Base-by-base conservation (phyloP, 2,113 vertebrate genomes). In the Miniopterus natalensis region DNA sequence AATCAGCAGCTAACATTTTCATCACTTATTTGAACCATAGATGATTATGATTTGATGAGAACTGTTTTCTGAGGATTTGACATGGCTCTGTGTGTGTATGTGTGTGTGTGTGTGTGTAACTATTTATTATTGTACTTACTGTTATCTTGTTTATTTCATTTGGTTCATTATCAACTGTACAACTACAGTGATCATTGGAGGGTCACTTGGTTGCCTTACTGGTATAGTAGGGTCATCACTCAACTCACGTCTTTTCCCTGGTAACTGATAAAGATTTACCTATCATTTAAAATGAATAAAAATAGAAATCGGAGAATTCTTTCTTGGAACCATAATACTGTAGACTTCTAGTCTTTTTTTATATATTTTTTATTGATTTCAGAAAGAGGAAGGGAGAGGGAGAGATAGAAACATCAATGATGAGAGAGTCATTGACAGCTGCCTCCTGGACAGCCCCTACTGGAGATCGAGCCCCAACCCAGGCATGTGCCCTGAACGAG, bases 241-340 rank as follows among this genome's bases (percentile, higher is more conserved):
- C 23, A 71, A 63, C 1, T 66, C 53, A 81, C 20, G 20, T 73
- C 59, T 77, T 66, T 31, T 10, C 40, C 71, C 17, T 45, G 15
- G 51, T 65, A 71, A 79, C 68, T 61, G 65, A 75, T 92, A 36
- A 40, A 85, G 51, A 75, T 55, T 84, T 73, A 51, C 6, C 2
- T 45, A 27, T 81, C 17, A 63, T 15, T 68, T 73, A n/a, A 88
- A 95, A 91, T 25, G 85, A 59, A 57, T 53, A 83, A 27, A 83
- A 78, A n/a, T 31, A 81, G 36, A 85, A 94, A 84, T 3, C 2
- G 66, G n/a, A 61, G 27, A 81, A 61, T 45, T 57, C 9, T 42
- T 90, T 85, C 25, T n/a, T 78, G 49, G 21, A 10, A 31, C 18
- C 11, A 25, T 75, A 84, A 84, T 29, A 71, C 9, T 61, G 8